These are phyloP conservation scores for Taurulus bubalis DNA, from an alignment of 2,113 vertebrate species.

Conservation along the genomic window DNA sequence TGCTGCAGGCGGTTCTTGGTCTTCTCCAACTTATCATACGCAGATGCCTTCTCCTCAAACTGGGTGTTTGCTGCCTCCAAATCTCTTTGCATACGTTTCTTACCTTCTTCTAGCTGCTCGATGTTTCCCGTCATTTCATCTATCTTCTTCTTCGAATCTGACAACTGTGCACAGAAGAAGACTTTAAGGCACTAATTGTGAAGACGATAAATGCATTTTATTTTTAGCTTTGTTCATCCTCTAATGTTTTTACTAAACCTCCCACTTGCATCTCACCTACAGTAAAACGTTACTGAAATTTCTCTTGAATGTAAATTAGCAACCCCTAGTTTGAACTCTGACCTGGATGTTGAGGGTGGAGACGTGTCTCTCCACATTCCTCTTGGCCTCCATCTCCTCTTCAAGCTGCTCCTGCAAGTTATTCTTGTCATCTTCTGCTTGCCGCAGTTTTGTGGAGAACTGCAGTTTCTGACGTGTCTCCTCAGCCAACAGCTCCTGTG, in stretches of 20 bases:
- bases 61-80: slow-evolving; percentile 90
- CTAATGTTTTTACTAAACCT: background rate
- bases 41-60: slow-evolving; percentile 93
- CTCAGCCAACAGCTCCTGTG: slow-evolving; percentile 93
- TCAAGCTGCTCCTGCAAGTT: slow-evolving; percentile 95
- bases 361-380: slow-evolving; percentile 92
- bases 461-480: slow-evolving; percentile 95
- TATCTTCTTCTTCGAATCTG: slow-evolving; percentile 93
- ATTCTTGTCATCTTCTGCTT: slow-evolving; percentile 92
- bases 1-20: slow-evolving; percentile 95
- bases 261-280: background rate
- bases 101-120: slow-evolving; percentile 92
- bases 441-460: slow-evolving; percentile 92
- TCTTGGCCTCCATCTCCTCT: slow-evolving; percentile 93
- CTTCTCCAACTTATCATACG: slow-evolving; percentile 96
- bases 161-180: slow-evolving; percentile 82
- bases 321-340: slow-evolving; percentile 5
- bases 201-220: background rate
- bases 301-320: background rate
- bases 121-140: slow-evolving; percentile 88
- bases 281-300: background rate
- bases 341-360: slow-evolving; percentile 95
- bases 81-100: slow-evolving; percentile 93
- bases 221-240: background rate
- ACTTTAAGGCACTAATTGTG: background rate